A percentile compares a stretch with the other conserved stretches of the same genome.
Conservation (phyloP, 2,113 vertebrate genomes). For the Rhinolophus sinicus region DNA sequence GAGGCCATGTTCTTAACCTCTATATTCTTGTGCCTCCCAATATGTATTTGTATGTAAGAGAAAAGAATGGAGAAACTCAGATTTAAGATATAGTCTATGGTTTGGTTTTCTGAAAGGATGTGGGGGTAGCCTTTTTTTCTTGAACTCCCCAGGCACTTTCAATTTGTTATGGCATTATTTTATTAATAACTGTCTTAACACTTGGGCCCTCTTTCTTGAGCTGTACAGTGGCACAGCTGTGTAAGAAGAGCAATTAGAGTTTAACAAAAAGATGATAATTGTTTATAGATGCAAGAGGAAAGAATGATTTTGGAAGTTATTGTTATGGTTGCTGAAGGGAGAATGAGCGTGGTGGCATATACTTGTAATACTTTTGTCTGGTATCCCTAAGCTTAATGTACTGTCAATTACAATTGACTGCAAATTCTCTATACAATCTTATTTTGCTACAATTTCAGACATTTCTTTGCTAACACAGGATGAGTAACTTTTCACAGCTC, state of each 20-base stretch:
- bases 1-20: not conserved
- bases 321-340: constrained; percentile 77
- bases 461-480: not conserved
- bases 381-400: constrained; percentile 25
- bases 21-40: not conserved
- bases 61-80: not conserved
- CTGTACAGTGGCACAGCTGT: constrained; percentile 83
- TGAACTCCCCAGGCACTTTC: constrained; percentile 5
- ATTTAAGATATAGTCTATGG: not conserved
- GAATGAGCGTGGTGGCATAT: constrained; percentile 67
- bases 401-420: not conserved
- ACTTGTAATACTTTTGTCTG: constrained; percentile 61
- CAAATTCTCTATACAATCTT: constrained; percentile 34
- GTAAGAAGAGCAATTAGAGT: constrained; percentile 82
- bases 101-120: constrained; percentile 52
- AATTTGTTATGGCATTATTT: constrained; percentile 63
- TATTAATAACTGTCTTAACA: constrained; percentile 73
- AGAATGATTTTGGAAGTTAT: constrained; percentile 83
- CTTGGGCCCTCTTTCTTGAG: constrained; percentile 76
- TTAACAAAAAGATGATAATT: constrained; percentile 87
- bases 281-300: constrained; percentile 81
- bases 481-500: constrained; percentile 1
- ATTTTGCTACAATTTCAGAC: constrained; percentile 56
- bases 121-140: constrained; percentile 30
- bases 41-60: not conserved